Conservation (phyloP, 2,113 vertebrate genomes). For the Etia nguti region DNA sequence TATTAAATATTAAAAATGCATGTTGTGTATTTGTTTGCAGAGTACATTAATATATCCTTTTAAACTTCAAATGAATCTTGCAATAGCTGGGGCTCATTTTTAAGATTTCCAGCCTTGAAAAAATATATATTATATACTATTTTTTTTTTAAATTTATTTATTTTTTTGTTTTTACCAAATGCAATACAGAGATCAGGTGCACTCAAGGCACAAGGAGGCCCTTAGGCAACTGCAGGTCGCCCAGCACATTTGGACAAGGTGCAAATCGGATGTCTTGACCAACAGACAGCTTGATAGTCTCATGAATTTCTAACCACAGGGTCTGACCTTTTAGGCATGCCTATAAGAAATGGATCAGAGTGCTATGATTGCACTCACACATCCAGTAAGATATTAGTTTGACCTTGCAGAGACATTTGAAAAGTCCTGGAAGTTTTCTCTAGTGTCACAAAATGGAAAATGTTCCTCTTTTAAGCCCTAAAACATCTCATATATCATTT, state of each 20-base stretch:
- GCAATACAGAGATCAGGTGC: not conserved
- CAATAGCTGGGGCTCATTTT: not conserved
- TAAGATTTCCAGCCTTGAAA: not conserved
- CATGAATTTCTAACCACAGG: constrained; percentile 34
- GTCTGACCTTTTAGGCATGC: constrained; percentile 11
- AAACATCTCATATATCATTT: not conserved
- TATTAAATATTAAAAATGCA: not conserved
- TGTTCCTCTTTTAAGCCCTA: not conserved
- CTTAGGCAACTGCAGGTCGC: not conserved
- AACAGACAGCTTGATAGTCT: constrained; percentile 20
- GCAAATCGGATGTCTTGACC: constrained; percentile 28
- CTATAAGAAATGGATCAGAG: constrained; percentile 1
- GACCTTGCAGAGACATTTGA: not conserved
- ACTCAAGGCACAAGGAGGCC: not conserved
- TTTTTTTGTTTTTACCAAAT: not conserved
- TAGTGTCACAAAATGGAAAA: not conserved
- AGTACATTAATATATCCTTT: not conserved
- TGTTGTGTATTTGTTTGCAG: not conserved
- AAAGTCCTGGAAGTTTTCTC: not conserved
- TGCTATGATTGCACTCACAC: not conserved
- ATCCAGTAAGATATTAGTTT: not conserved
- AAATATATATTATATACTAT: not conserved
- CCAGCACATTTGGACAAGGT: not conserved
- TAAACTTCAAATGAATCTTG: not conserved
- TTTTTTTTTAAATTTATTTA: not conserved